Evolutionary conservation across 2,797 vertebrate genomes (phyloP).

Genomic region (Mormyrops attenuatus): DNA sequence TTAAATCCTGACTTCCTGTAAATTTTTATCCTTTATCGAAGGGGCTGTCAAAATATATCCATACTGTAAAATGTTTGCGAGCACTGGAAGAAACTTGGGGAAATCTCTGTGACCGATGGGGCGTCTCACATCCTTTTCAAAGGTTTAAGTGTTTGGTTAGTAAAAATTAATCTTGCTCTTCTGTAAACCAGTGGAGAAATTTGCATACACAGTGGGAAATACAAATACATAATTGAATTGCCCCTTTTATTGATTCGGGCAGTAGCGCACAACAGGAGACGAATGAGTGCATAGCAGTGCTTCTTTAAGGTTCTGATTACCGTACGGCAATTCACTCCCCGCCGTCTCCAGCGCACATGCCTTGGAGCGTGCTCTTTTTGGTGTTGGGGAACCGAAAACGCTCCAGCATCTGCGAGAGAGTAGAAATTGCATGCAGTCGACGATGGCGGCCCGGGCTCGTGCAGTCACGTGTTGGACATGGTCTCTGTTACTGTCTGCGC

Average conservation of each 20-base stretch:
- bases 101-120: neutral
- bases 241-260: constrained; percentile 51
- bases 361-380: neutral
- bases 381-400: neutral
- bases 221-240: constrained; percentile 24
- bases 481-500: neutral
- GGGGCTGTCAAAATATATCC: neutral
- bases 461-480: neutral
- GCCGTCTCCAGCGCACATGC: neutral
- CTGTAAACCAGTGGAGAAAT: constrained; percentile 13
- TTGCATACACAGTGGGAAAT: constrained; percentile 25
- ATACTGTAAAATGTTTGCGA: neutral
- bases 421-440: neutral
- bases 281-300: constrained; percentile 37
- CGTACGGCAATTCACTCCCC: constrained; percentile 33
- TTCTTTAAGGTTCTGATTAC: constrained; percentile 48
- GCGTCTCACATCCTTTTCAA: neutral
- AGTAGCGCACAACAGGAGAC: constrained; percentile 27
- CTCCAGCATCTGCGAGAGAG: neutral
- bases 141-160: neutral
- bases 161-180: constrained; percentile 13
- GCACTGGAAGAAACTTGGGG: neutral
- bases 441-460: neutral
- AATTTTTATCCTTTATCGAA: neutral
- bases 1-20: neutral